Conservation (phyloP, 2,113 vertebrate genomes). For the Proterorhinus semilunaris region DNA sequence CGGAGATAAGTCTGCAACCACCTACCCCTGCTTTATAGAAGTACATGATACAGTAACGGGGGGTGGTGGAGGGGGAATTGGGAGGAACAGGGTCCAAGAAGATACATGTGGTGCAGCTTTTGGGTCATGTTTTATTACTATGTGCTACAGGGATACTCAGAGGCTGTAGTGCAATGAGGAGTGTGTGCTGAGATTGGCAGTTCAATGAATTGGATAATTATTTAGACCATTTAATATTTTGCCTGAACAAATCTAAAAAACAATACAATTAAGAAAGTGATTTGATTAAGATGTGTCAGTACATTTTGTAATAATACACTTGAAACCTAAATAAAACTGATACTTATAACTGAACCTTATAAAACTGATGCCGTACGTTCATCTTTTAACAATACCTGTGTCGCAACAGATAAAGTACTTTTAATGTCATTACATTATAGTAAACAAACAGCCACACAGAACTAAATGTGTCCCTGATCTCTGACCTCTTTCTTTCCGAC, state of each 20-base stretch:
- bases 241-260: too few relatives aligned
- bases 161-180: constrained; percentile 17
- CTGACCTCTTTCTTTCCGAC: constrained; percentile 8
- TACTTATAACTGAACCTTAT: too few relatives aligned
- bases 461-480: constrained; percentile 18
- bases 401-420: background rate
- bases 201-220: background rate
- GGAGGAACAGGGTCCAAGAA: constrained; percentile 29
- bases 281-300: too few relatives aligned
- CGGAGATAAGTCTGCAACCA: background rate
- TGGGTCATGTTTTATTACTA: constrained; percentile 38
- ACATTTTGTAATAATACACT: too few relatives aligned
- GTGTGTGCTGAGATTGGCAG: background rate
- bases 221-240: too few relatives aligned
- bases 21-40: background rate
- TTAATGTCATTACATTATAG: constrained; percentile 19
- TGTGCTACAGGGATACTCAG: constrained; percentile 26
- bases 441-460: constrained; percentile 13
- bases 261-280: too few relatives aligned
- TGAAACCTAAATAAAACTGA: too few relatives aligned
- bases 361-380: too few relatives aligned
- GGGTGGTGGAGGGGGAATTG: constrained; percentile 27
- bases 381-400: too few relatives aligned
- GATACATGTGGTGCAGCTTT: constrained; percentile 13
- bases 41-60: background rate